Conservation (phyloP, 2,888 invertebrate species). For the Corbicula japonica region DNA sequence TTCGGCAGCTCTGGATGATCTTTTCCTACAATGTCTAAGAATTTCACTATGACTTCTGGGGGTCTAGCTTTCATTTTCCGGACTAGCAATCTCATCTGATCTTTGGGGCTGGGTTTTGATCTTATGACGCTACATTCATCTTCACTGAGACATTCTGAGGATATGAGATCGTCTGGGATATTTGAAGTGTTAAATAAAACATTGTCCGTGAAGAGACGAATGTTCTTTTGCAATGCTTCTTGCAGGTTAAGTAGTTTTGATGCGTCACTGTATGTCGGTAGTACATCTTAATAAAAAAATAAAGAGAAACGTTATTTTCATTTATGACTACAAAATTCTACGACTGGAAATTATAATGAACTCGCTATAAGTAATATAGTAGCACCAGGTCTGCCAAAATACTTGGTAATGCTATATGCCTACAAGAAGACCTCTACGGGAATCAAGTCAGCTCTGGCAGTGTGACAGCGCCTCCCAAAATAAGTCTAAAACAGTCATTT, state of each 20-base stretch:
- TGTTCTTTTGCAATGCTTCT: constrained; percentile 27
- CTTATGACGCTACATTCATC: constrained; percentile 11
- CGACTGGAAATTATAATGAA: neutral
- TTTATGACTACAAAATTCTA: neutral
- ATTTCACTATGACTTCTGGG: constrained; percentile 19
- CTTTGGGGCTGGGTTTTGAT: constrained; percentile 12
- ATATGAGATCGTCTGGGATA: constrained; percentile 9
- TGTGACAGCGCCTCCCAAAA: too few species aligned
- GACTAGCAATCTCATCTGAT: constrained; percentile 24
- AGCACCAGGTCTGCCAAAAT: neutral
- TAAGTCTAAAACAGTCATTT: too few species aligned
- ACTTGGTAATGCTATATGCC: neutral
- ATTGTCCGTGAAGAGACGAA: constrained; percentile 19
- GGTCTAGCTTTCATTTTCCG: constrained; percentile 31
- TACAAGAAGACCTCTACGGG: too few species aligned
- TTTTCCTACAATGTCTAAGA: constrained; percentile 36
- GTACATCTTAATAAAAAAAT: constrained; percentile 3
- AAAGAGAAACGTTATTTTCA: neutral
- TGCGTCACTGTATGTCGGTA: constrained; percentile 4
- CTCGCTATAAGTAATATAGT: neutral
- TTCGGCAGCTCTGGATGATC: constrained; percentile 25
- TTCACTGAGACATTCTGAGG: constrained; percentile 18
- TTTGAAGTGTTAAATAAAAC: neutral
- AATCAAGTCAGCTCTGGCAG: neutral
- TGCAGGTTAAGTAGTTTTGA: constrained; percentile 21